These are phyloP conservation scores for Volucella bombylans DNA, from an alignment of 2,888 invertebrate species.

Conservation along the genomic window DNA sequence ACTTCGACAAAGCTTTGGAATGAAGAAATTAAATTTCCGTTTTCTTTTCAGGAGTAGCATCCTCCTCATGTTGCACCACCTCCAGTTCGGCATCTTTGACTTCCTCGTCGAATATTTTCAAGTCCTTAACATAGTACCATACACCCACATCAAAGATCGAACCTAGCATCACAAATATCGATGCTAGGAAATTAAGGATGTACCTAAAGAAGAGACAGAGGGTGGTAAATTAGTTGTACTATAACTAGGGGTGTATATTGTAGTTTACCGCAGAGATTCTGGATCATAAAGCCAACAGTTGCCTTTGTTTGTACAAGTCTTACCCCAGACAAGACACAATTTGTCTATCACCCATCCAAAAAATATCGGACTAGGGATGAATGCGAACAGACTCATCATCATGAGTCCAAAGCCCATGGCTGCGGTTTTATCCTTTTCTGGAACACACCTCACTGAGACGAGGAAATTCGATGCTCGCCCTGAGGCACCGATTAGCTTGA, in stretches of 20 bases:
- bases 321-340: slow-evolving; percentile 89
- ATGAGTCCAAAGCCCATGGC: slow-evolving; percentile 88
- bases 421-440: slow-evolving; percentile 88
- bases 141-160: slow-evolving; percentile 86
- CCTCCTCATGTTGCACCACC: slow-evolving; percentile 81
- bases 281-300: slow-evolving; percentile 90
- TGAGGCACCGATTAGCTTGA: slow-evolving; percentile 85
- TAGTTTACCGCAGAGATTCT: slow-evolving; percentile 83
- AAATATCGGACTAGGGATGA: slow-evolving; percentile 90
- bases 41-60: slow-evolving; percentile 79
- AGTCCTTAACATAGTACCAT: slow-evolving; percentile 87
- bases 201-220: slow-evolving; percentile 82
- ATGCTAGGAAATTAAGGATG: slow-evolving; percentile 86
- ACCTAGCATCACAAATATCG: slow-evolving; percentile 86
- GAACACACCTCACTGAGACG: slow-evolving; percentile 86
- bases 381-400: slow-evolving; percentile 87
- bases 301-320: slow-evolving; percentile 87
- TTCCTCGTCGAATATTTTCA: slow-evolving; percentile 88
- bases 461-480: slow-evolving; percentile 86
- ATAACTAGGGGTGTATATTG: background rate
- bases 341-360: slow-evolving; percentile 87
- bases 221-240: background rate
- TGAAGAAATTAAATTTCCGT: slow-evolving; percentile 78
- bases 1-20: slow-evolving; percentile 56
- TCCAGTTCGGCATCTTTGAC: slow-evolving; percentile 81